A percentile compares a stretch with the other conserved stretches of the same genome.
These are phyloP conservation scores for Aegithalos caudatus DNA, from an alignment of 2,113 vertebrate species.

Conservation along the genomic window DNA sequence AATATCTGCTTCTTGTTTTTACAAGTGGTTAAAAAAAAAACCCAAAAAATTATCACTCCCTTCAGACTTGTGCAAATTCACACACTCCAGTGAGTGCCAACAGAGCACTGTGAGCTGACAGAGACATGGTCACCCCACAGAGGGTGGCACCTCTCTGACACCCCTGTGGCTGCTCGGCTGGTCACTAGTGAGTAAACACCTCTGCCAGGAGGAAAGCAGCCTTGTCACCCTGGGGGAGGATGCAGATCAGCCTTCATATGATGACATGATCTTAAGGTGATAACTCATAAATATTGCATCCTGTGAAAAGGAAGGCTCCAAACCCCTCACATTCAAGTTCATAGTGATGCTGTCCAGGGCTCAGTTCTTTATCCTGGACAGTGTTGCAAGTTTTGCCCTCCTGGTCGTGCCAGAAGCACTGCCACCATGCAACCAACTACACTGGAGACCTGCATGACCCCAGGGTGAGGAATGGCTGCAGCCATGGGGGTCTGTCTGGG, in stretches of 20 bases:
- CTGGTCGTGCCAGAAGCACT: not conserved
- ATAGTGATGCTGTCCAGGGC: not conserved
- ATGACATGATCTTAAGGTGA: not conserved
- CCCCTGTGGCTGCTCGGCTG: accelerated
- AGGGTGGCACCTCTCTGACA: not conserved
- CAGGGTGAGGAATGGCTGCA: not conserved
- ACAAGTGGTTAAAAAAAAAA: conserved; percentile 27
- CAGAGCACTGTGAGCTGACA: not conserved
- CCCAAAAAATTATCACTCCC: not conserved
- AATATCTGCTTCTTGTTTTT: conserved; percentile 52
- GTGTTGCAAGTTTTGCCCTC: not conserved
- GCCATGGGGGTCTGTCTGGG: accelerated
- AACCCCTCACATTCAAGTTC: not conserved
- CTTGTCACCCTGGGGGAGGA: not conserved
- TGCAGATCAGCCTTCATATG: not conserved
- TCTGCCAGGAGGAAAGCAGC: not conserved
- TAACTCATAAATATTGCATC: not conserved
- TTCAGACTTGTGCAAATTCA: not conserved
- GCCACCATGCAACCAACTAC: not conserved
- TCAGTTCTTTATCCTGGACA: accelerated
- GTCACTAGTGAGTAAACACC: not conserved
- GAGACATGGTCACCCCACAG: not conserved
- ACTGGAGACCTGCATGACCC: not conserved
- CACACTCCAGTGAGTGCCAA: accelerated
- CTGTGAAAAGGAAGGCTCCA: not conserved